Base-by-base conservation (phyloP, 1,140 invertebrate species). In the Aphis gossypii region DNA sequence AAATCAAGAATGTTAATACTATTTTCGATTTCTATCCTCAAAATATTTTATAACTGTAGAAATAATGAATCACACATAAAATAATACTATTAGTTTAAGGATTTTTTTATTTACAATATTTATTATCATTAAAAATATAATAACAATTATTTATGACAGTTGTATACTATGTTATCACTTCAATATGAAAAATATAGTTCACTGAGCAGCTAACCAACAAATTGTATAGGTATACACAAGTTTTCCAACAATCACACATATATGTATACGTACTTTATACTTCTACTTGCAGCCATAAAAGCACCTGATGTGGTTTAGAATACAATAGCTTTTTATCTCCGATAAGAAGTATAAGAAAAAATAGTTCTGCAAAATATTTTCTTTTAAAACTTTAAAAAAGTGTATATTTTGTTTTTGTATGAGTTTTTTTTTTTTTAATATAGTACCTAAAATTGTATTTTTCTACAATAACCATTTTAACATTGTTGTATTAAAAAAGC, bases 271-370 rank as follows among this genome's bases (percentile, higher is more conserved):
- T 25, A 84, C 38, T 84, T 38, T 14, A 11, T 41, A 86, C 23
- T 41, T 44, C 23, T 25, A 86, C 38, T 25, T 44, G 41, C 23
- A 5, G 44, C 25, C 3, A 89, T 89, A 89, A 89, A 89, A 89
- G 48, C 51, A 89, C 54, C 87, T 54, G 87, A 54, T 48, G 87
- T 89, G 48, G 48, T 54, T 89, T 35, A 89, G n/a, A 89, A 89
- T 89, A 89, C 87, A 89, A 89, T 89, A 89, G 48, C 48, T 89
- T 89, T 89, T 89, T 89, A 89, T 89, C 48, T 89, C 54, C 87
- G 48, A 89, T 54, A 89, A 89, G 87, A 89, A 89, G 87, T 9
- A n/a, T 23, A n/a, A 89, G n/a, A 38, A 51, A 89, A 54, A 89
- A 89, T 20, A 87, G 25, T 87, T 54, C 18, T 38, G 48, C 48